A percentile compares a stretch with the other conserved stretches of the same genome.
Conservation (phyloP, 1,140 invertebrate genomes). For the Tetramorium alpestre region DNA sequence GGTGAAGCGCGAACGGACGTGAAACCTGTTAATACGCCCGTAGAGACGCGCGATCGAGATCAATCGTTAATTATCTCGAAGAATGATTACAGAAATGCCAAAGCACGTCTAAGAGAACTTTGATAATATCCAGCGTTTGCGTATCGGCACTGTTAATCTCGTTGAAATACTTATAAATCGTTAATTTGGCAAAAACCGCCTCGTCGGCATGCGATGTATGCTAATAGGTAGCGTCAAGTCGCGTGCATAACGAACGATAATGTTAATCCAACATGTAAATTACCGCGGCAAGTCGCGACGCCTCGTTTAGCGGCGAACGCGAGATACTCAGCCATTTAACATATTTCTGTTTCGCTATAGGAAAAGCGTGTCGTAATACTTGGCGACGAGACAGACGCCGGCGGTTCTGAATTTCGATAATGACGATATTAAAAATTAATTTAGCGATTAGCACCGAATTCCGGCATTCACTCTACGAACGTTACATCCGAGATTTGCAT, state of each 20-base stretch:
- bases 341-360: background rate
- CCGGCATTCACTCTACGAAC: background rate
- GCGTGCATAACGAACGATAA: background rate
- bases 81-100: background rate
- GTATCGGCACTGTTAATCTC: background rate
- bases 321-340: background rate
- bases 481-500: background rate
- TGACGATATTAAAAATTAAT: background rate
- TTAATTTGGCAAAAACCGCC: background rate
- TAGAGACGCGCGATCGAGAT: constrained; percentile 11
- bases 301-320: background rate
- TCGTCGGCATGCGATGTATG: background rate
- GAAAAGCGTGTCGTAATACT: background rate
- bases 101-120: background rate
- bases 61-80: background rate
- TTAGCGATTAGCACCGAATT: background rate
- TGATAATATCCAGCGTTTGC: background rate
- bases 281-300: background rate
- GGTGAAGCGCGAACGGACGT: background rate
- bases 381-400: too few species aligned
- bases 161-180: background rate
- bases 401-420: background rate
- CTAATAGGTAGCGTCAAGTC: background rate
- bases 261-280: constrained; percentile 15
- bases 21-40: background rate